phyloP scores from a whole-genome alignment of 2,888 invertebrate genomes.

The Hydriomena furcata region DNA sequence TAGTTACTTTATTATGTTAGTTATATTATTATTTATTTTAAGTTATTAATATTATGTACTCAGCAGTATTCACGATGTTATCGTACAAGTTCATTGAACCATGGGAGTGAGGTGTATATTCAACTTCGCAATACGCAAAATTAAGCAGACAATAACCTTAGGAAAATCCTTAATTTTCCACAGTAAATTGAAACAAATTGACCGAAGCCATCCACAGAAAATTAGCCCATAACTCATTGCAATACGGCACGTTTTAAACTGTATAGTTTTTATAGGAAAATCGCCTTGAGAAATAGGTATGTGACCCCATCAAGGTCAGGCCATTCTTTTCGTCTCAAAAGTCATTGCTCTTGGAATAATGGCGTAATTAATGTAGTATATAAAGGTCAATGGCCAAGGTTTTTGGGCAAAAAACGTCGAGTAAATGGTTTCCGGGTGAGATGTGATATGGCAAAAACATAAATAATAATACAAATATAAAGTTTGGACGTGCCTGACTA shows the following conservation, averaged over 20 bases:
- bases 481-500: no score
- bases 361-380: slow-evolving; percentile 56
- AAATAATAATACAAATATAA: no score
- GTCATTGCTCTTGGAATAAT: slow-evolving; percentile 57
- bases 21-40: no score
- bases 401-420: slow-evolving; percentile 23
- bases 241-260: slow-evolving; percentile 18
- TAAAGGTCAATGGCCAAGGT: slow-evolving; percentile 32
- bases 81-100: slow-evolving; percentile 1
- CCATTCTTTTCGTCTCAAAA: slow-evolving; percentile 37
- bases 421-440: slow-evolving; percentile 24
- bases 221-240: slow-evolving; percentile 7
- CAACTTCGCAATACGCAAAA: slow-evolving; percentile 4
- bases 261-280: slow-evolving; percentile 26
- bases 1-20: no score
- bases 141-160: slow-evolving; percentile 9
- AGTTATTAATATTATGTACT: neutral
- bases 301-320: slow-evolving; percentile 60
- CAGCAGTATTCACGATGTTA: no score
- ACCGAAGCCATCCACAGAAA: slow-evolving; percentile 11
- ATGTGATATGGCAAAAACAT: slow-evolving; percentile 1
- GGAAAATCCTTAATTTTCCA: slow-evolving; percentile 30
- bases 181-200: slow-evolving; percentile 14
- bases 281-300: slow-evolving; percentile 34
- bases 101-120: neutral